Evolutionary conservation across 2,888 invertebrate species (phyloP).

Genomic region (Nycteola revayana): DNA sequence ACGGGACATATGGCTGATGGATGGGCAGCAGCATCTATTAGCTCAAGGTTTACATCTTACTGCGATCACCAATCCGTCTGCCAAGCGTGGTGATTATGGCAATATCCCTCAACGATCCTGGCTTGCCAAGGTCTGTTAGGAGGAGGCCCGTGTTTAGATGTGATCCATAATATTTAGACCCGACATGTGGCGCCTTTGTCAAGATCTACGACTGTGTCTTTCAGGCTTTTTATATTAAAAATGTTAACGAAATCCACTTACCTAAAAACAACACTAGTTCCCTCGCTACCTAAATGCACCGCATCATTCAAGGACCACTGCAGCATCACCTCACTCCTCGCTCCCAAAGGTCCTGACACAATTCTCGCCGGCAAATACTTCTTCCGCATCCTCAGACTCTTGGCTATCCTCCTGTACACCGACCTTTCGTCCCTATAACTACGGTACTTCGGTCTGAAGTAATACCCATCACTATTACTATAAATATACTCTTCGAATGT

Average conservation of each 20-base stretch:
- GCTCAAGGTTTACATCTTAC: too few species aligned
- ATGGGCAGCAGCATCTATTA: too few species aligned
- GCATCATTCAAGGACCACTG: constrained; percentile 67
- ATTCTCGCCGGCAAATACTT: constrained; percentile 59
- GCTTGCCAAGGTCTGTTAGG: too few species aligned
- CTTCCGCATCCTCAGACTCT: constrained; percentile 48
- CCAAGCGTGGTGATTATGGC: too few species aligned
- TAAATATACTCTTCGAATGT: constrained; percentile 37
- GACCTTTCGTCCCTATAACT: constrained; percentile 52
- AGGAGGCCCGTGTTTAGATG: too few species aligned
- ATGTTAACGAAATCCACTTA: constrained; percentile 54
- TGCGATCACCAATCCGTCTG: too few species aligned
- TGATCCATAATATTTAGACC: too few species aligned
- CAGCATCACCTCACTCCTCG: constrained; percentile 49
- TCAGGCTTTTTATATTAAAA: too few species aligned
- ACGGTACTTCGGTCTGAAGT: constrained; percentile 61
- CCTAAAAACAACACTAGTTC: constrained; percentile 76
- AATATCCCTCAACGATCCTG: too few species aligned
- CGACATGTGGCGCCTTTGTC: too few species aligned
- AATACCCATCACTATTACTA: constrained; percentile 38
- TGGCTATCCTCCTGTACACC: constrained; percentile 38
- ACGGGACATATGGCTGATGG: too few species aligned
- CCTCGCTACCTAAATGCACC: constrained; percentile 57
- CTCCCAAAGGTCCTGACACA: constrained; percentile 59
- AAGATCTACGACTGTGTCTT: too few species aligned